A percentile compares a stretch with the other conserved stretches of the same genome.
Evolutionary conservation across 2,797 vertebrate genomes (phyloP).

Genomic region (Tinamus major): DNA sequence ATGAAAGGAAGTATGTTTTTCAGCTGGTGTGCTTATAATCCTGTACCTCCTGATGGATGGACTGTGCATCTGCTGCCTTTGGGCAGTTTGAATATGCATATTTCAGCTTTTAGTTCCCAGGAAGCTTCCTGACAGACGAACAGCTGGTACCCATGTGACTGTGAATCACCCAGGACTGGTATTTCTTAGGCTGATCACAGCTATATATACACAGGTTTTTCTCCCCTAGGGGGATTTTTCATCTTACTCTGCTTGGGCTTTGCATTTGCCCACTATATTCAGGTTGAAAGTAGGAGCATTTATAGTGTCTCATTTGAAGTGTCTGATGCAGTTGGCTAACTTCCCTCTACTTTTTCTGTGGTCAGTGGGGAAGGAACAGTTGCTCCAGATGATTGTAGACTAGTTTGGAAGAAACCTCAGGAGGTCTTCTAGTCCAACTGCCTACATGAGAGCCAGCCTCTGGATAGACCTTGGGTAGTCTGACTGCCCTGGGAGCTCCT

Average conservation of each 20-base stretch:
- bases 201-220: not conserved
- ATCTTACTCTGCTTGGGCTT: not conserved
- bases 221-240: not conserved
- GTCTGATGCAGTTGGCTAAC: not conserved
- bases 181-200: not conserved
- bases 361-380: not conserved
- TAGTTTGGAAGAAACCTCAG: not conserved
- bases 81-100: not conserved
- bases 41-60: not conserved
- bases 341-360: not conserved
- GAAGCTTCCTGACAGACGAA: not conserved
- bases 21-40: not conserved
- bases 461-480: not conserved
- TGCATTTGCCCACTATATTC: not conserved
- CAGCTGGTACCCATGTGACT: not conserved
- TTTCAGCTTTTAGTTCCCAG: not conserved
- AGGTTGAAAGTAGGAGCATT: not conserved
- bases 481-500: not conserved
- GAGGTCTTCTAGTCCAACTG: not conserved
- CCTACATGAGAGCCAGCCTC: not conserved
- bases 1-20: rapidly evolving
- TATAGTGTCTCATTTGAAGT: not conserved
- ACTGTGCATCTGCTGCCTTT: not conserved
- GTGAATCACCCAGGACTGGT: not conserved
- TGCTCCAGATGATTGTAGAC: not conserved